Base-by-base conservation (phyloP, 2,888 invertebrate genomes). In the Microplitis deprimator region DNA sequence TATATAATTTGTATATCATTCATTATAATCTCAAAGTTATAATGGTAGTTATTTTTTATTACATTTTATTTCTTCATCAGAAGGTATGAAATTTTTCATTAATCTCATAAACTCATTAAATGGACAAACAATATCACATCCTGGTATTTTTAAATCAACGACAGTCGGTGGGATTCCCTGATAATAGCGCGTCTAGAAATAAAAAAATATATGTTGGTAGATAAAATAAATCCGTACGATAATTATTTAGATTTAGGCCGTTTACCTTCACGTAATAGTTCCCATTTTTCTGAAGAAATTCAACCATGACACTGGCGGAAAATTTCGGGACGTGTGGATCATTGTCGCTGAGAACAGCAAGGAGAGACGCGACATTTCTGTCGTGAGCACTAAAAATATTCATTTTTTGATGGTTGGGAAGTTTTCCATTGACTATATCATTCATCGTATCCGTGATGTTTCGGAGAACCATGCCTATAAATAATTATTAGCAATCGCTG, bases 321-420 rank as follows among this genome's bases (percentile, higher is more conserved):
- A 92, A 93, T n/a, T 90, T 91, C 0, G 93, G 93, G 77, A 93
- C 91, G 75, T 93, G 92, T 0, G 92, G 90, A 75, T 91, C 87
- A 83, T 91, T 94, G 1, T 92, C 91, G 8, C 90, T 89, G 0
- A 93, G 89, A 1, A 92, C 92, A 0, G 91, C 90, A 84, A 94
- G 90, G n/a, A 93, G 80, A 0, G 91, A 91, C 0, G 92, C 92
- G 0, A 94, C 91, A 62, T 93, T 94, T 73, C 93, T 92, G 85
- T 94, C 94, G 85, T 94, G 94, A 0, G 91, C 93, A 0, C 93
- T 92, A 82, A 91, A 92, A 73, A 93, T 83, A 61, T 90, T 89
- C 29, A 93, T 79, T 82, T 91, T 92, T 0, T 90, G 89, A 60
- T 86, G 89, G 6, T 89, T 87, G 0, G 79, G 79, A 85, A 61